Percentiles rank a stretch among this genome's conserved stretches.
Evolutionary conservation across 2,113 vertebrate genomes (phyloP).

Genomic region (Rhadina sibilatrix): DNA sequence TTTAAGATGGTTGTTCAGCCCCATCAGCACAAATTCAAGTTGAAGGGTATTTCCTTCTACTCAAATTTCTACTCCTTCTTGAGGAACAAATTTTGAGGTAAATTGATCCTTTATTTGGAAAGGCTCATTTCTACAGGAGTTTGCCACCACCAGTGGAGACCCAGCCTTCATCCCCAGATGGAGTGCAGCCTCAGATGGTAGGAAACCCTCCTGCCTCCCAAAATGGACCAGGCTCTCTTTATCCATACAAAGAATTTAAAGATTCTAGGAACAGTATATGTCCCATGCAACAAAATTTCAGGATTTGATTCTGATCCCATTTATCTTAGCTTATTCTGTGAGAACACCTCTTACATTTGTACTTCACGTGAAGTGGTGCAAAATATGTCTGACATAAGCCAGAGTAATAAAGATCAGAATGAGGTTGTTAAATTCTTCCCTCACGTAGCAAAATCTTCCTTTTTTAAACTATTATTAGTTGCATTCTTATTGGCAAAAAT

Average conservation of each 20-base stretch:
- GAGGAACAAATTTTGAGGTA: not conserved
- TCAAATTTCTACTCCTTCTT: not conserved
- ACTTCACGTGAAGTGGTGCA: not conserved
- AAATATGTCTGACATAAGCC: not conserved
- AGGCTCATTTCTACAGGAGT: not conserved
- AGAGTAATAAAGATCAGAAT: not conserved
- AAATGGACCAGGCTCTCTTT: not conserved
- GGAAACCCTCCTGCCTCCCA: not conserved
- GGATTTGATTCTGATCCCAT: not conserved
- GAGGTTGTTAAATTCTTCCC: not conserved
- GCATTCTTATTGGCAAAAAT: slow-evolving; percentile 23
- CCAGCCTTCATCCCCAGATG: not conserved
- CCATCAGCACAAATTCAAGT: slow-evolving; percentile 44
- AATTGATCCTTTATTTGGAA: not conserved
- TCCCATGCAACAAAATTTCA: not conserved
- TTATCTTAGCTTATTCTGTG: not conserved
- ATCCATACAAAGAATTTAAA: not conserved
- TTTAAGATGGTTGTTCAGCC: not conserved
- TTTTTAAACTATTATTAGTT: slow-evolving; percentile 48
- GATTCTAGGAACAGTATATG: not conserved
- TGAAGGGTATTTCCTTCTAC: not conserved
- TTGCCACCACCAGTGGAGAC: not conserved
- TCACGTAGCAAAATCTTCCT: not conserved
- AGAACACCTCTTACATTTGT: not conserved
- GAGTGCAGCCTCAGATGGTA: rapidly evolving